A percentile compares a stretch with the other conserved stretches of the same genome.
These are phyloP conservation scores for Gymnocypris eckloni DNA, from an alignment of 2,797 vertebrate species.

Conservation along the genomic window DNA sequence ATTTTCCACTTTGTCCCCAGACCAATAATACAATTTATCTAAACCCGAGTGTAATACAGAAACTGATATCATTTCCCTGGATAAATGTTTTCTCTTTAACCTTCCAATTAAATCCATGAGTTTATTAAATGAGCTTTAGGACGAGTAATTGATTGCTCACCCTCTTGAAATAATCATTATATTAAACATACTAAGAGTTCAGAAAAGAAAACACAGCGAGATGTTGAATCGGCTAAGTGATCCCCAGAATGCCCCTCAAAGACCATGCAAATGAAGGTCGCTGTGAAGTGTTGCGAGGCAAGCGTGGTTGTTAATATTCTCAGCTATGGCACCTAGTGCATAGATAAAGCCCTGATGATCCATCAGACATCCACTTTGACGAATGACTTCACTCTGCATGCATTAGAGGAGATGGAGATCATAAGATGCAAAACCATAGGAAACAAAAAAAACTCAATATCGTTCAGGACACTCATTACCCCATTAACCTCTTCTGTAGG, in stretches of 20 bases:
- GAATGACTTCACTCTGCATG: constrained; percentile 53
- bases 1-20: constrained; percentile 50
- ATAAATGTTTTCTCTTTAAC: constrained; percentile 57
- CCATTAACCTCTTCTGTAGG: constrained; percentile 57
- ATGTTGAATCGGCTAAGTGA: constrained; percentile 10
- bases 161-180: constrained; percentile 60
- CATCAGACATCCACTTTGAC: constrained; percentile 52
- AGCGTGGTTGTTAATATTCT: constrained; percentile 53
- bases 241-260: constrained; percentile 30
- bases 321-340: constrained; percentile 23
- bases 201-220: constrained; percentile 42
- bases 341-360: constrained; percentile 42
- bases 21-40: constrained; percentile 50
- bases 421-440: constrained; percentile 49
- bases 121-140: constrained; percentile 76
- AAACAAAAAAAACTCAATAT: constrained; percentile 47
- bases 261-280: constrained; percentile 39
- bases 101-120: constrained; percentile 72
- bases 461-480: constrained; percentile 56
- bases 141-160: constrained; percentile 79
- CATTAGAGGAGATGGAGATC: constrained; percentile 49
- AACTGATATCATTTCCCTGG: constrained; percentile 50
- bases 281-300: constrained; percentile 15
- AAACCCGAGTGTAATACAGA: constrained; percentile 35
- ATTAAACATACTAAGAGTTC: constrained; percentile 41